A percentile compares a stretch with the other conserved stretches of the same genome.
Conservation (phyloP, 2,113 vertebrate genomes). For the Oxygymnocypris stewartii region DNA sequence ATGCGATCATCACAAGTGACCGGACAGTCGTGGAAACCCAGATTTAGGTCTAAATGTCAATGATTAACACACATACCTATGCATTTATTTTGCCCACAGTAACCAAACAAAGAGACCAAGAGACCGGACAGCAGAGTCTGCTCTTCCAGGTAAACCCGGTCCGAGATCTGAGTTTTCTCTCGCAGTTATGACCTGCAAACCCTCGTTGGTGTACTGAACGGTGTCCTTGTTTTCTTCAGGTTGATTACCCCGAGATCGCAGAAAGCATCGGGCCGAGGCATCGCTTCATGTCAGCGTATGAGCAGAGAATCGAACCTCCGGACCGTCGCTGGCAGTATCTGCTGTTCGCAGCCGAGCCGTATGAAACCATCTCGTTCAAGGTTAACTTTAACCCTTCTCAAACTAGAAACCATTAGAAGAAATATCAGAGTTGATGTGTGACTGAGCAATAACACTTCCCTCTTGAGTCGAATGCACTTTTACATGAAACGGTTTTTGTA, state of each 20-base stretch:
- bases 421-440: no score
- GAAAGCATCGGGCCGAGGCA: constrained; percentile 93
- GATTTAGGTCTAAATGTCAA: not conserved
- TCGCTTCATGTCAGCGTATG: constrained; percentile 97
- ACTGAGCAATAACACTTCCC: no score
- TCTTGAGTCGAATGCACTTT: no score
- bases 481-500: no score
- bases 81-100: constrained; percentile 72
- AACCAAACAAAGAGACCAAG: constrained; percentile 94
- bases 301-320: constrained; percentile 94
- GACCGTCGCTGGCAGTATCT: constrained; percentile 98
- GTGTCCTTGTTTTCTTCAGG: constrained; percentile 70
- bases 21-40: not conserved
- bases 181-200: no score
- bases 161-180: no score
- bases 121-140: constrained; percentile 91
- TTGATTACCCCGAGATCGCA: constrained; percentile 95
- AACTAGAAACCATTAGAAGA: no score
- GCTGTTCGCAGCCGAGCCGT: constrained; percentile 93
- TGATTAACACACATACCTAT: not conserved
- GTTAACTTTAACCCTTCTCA: constrained; percentile 61
- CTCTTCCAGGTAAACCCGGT: constrained; percentile 87
- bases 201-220: not conserved
- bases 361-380: constrained; percentile 98
- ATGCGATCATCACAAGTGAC: not conserved